These are phyloP conservation scores for Rhodophaea formosa DNA, from an alignment of 2,888 invertebrate genomes.

Conservation along the genomic window DNA sequence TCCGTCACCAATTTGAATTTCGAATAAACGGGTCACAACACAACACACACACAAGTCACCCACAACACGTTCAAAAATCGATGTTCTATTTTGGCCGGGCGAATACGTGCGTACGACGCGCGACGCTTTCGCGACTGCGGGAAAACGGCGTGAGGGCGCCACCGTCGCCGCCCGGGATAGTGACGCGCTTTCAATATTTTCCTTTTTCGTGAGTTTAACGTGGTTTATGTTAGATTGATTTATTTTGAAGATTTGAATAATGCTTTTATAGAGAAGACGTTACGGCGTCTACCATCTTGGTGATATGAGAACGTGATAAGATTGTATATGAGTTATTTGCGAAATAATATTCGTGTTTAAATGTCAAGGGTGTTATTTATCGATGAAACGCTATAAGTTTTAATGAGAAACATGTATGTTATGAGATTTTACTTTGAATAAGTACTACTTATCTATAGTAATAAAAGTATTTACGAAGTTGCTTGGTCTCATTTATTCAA, in stretches of 20 bases:
- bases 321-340: too few species aligned
- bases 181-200: conserved; percentile 16
- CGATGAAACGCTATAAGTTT: too few species aligned
- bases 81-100: conserved; percentile 17
- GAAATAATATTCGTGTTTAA: too few species aligned
- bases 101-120: background rate
- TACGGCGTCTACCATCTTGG: too few species aligned
- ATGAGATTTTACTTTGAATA: too few species aligned
- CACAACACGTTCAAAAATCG: conserved; percentile 23
- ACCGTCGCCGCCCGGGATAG: conserved; percentile 15
- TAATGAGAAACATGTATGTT: too few species aligned
- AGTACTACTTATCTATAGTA: too few species aligned
- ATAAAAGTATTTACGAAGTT: too few species aligned
- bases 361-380: too few species aligned
- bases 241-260: conserved; percentile 7
- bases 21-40: conserved; percentile 15
- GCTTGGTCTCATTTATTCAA: too few species aligned
- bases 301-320: too few species aligned
- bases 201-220: conserved; percentile 12
- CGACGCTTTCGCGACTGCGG: conserved; percentile 18
- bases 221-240: conserved; percentile 11
- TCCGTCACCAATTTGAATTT: conserved; percentile 18
- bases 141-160: conserved; percentile 11
- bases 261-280: background rate
- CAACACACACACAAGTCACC: conserved; percentile 22